Base-by-base conservation (phyloP, 2,888 invertebrate species). In the Nineta flava region DNA sequence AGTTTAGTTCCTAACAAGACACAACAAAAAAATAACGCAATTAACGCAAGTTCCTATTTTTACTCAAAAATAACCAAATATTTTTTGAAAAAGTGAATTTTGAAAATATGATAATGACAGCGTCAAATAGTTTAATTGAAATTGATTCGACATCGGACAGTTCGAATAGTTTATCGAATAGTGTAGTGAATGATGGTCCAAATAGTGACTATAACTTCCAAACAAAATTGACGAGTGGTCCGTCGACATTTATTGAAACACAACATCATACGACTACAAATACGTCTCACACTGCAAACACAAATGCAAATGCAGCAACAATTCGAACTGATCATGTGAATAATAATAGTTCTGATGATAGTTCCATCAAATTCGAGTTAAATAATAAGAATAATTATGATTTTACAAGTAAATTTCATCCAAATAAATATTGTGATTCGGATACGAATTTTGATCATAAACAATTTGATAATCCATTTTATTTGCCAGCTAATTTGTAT, bases 71-170 rank as follows among this genome's bases (percentile, higher is more conserved):
- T 2, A 17, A 26, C 9, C 21, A 9, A 21, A 21, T 26, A 26
- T n/a, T 21, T 44, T 44, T 44, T 44, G 26, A 7, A 26, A 26
- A 6, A 6, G 26, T 26, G 26, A 26, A 26, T 26, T 26, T 26
- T 26, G 26, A 26, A 26, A 26, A 26, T 26, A 26, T 26, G 26
- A 26, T 26, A 26, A 49, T 49, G 49, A 49, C 49, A n/a, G 49
- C 49, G 10, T 49, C 49, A 19, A 49, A 45, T 45, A n/a, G 42
- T 44, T 34, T 49, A 45, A 49, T 49, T 15, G 49, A 49, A 34
- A 49, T 49, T 16, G 49, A 49, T 34, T 49, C 49, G 10, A 45
- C 48, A 12, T 31, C 49, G 13, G 44, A 44, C 9, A 49, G 49
- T 45, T 45, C 49, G 13, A 45, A 38, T 10, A 45, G 45, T 35